Evolutionary conservation across 2,113 vertebrate species (phyloP).

Genomic region (Pachycephala philippinensis): DNA sequence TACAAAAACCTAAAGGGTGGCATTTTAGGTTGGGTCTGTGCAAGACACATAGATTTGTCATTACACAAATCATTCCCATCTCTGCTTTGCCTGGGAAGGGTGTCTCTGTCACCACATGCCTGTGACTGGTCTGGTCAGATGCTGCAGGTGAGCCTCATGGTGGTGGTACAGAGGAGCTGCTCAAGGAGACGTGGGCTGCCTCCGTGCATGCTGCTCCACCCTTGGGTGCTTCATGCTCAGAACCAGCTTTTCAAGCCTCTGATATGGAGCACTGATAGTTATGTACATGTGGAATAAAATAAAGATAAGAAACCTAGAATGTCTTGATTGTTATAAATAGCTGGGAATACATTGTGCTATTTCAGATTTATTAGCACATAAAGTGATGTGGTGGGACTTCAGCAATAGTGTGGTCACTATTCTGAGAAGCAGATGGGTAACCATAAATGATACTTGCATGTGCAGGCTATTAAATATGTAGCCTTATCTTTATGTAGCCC

Average conservation of each 20-base stretch:
- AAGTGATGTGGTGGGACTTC: not conserved
- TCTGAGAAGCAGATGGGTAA: not conserved
- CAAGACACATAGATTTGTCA: not conserved
- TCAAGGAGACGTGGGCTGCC: not conserved
- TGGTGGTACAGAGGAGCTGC: not conserved
- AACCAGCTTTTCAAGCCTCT: not conserved
- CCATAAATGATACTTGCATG: not conserved
- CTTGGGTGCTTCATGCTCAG: not conserved
- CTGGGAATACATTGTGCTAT: not conserved
- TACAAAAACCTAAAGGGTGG: not conserved
- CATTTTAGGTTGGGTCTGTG: not conserved
- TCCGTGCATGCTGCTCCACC: not conserved
- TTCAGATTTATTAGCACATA: not conserved
- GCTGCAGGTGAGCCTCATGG: not conserved
- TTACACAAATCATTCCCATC: not conserved
- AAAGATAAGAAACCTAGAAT: not conserved
- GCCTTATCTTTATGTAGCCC: not conserved
- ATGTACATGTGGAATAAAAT: accelerated
- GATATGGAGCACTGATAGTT: not conserved
- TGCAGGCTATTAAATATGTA: not conserved
- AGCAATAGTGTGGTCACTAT: not conserved
- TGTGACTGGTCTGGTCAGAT: not conserved
- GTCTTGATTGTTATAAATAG: not conserved
- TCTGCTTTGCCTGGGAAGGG: not conserved
- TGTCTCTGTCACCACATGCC: not conserved